These are phyloP conservation scores for Periparus ater DNA, from an alignment of 2,797 vertebrate species.

Conservation along the genomic window DNA sequence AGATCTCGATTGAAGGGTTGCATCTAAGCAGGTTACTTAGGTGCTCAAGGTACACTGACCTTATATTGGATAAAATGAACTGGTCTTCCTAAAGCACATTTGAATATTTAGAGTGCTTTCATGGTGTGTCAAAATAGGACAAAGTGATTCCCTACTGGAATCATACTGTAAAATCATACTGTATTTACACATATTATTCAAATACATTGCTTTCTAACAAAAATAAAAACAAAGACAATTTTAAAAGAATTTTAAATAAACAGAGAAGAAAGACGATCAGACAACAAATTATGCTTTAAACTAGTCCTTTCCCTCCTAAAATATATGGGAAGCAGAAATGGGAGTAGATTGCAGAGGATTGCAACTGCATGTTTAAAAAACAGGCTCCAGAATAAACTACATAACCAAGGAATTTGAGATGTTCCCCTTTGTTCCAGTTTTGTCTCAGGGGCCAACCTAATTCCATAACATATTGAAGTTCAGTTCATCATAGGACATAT, in stretches of 20 bases:
- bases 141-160: not conserved
- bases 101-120: not conserved
- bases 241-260: not conserved
- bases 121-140: not conserved
- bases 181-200: not conserved
- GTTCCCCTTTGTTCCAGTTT: not conserved
- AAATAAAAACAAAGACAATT: not conserved
- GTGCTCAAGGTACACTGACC: not conserved
- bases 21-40: not conserved
- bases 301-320: not conserved
- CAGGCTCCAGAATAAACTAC: not conserved
- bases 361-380: not conserved
- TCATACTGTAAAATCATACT: not conserved
- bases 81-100: not conserved
- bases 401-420: not conserved
- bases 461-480: not conserved
- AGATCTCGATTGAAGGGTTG: rapidly evolving
- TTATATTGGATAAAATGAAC: not conserved
- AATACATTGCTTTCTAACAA: not conserved
- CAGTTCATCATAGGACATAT: not conserved
- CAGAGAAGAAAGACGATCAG: not conserved
- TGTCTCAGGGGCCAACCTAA: not conserved
- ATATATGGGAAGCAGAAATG: not conserved
- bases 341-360: not conserved
- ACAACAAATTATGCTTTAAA: not conserved